Conservation (phyloP, 2,888 invertebrate species). For the Erebia aethiops region DNA sequence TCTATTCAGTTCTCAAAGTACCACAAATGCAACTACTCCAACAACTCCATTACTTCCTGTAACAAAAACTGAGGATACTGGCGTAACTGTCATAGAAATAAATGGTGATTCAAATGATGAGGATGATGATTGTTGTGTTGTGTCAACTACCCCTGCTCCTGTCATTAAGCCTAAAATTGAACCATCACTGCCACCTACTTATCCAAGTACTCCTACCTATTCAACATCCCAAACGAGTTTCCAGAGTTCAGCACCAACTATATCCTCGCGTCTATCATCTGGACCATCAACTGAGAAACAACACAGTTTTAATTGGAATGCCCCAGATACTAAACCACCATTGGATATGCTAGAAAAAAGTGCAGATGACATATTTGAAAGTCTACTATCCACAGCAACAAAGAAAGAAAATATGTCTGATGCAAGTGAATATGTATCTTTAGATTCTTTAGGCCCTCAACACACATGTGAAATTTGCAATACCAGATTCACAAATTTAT, state of each 20-base stretch:
- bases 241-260: conserved; percentile 39
- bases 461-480: conserved; percentile 84
- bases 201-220: conserved; percentile 54
- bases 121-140: conserved; percentile 78
- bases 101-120: conserved; percentile 78
- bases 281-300: conserved; percentile 69
- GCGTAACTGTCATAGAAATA: conserved; percentile 71
- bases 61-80: conserved; percentile 65
- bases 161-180: conserved; percentile 74
- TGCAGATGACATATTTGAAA: conserved; percentile 77
- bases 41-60: conserved; percentile 59
- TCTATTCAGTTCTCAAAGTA: conserved; percentile 43
- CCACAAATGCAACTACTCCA: conserved; percentile 27
- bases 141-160: conserved; percentile 73
- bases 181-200: conserved; percentile 56
- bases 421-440: conserved; percentile 85
- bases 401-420: conserved; percentile 73
- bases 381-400: conserved; percentile 65
- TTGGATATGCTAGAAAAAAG: conserved; percentile 73
- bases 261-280: conserved; percentile 50
- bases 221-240: conserved; percentile 48
- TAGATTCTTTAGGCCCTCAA: conserved; percentile 84
- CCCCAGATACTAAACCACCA: conserved; percentile 73
- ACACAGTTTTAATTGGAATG: conserved; percentile 78
- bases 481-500: conserved; percentile 82